A percentile compares a stretch with the other conserved stretches of the same genome.
Conservation (phyloP, 1,140 invertebrate genomes). For the Drosophila subobscura region DNA sequence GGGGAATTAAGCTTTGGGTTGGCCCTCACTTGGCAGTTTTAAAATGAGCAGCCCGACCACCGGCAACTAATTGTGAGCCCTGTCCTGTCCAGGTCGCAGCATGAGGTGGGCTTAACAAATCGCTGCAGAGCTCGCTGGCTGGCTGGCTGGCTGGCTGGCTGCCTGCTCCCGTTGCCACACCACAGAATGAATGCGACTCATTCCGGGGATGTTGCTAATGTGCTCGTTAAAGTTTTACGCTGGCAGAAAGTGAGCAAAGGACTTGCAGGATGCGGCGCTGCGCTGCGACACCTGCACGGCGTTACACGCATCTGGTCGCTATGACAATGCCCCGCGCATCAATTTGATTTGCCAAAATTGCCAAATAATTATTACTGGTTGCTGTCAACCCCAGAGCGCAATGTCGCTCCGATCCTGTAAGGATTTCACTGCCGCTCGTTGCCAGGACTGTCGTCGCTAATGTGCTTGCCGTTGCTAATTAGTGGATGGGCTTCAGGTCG, state of each 20-base stretch:
- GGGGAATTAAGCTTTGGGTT: conserved; percentile 57
- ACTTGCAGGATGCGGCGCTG: conserved; percentile 2
- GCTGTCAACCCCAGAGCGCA: neutral
- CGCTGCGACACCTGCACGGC: conserved; percentile 50
- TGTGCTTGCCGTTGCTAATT: conserved; percentile 73
- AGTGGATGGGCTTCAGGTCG: conserved; percentile 56
- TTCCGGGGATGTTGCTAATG: conserved; percentile 54
- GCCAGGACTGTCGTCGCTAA: conserved; percentile 59
- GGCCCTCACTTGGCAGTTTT: conserved; percentile 65
- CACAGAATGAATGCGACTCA: conserved; percentile 51
- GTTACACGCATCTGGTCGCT: conserved; percentile 74
- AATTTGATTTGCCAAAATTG: conserved; percentile 73
- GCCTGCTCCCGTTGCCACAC: neutral
- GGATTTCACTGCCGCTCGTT: conserved; percentile 27
- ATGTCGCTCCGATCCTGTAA: conserved; percentile 7
- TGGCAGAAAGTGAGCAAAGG: conserved; percentile 75
- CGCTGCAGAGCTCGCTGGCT: conserved; percentile 13
- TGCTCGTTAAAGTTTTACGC: conserved; percentile 82
- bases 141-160: neutral
- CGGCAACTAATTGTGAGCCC: conserved; percentile 57
- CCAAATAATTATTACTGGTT: conserved; percentile 67
- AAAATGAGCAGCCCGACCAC: conserved; percentile 67
- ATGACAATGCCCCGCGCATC: conserved; percentile 69
- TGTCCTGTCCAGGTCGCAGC: conserved; percentile 7
- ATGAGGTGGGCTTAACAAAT: conserved; percentile 51